phyloP scores from a whole-genome alignment of 2,888 invertebrate species.

The Drosophila percnosoma region DNA sequence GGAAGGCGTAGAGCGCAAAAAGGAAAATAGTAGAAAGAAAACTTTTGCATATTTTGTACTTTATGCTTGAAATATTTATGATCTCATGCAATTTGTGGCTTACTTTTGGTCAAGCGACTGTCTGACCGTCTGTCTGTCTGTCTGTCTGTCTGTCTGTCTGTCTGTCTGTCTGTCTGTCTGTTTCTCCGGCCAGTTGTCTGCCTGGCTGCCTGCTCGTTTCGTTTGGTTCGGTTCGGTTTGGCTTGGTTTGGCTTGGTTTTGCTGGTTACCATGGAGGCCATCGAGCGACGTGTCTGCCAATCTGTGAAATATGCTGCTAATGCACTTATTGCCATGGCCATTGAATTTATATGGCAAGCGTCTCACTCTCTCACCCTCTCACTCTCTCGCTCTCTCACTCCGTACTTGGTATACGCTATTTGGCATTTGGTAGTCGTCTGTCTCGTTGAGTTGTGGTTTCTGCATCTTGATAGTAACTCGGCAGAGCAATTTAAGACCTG shows the following conservation, averaged over 20 bases:
- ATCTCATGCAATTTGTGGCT: conserved; percentile 79
- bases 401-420: conserved; percentile 23
- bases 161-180: not conserved
- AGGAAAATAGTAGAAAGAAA: conserved; percentile 58
- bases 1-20: conserved; percentile 45
- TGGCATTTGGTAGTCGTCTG: conserved; percentile 36
- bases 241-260: not conserved
- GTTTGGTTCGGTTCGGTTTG: conserved; percentile 4
- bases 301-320: conserved; percentile 79
- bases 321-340: conserved; percentile 77
- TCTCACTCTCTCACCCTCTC: conserved; percentile 53
- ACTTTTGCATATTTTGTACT: conserved; percentile 80
- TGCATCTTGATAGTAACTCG: not conserved
- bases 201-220: conserved; percentile 10
- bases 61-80: conserved; percentile 80
- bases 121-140: conserved; percentile 28
- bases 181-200: conserved; percentile 29
- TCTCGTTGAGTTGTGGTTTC: conserved; percentile 4
- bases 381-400: conserved; percentile 14
- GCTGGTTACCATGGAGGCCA: conserved; percentile 50
- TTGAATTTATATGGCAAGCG: conserved; percentile 72
- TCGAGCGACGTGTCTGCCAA: conserved; percentile 76
- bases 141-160: conserved; percentile 3
- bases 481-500: conserved; percentile 51
- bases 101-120: conserved; percentile 70